Conservation (phyloP, 1,140 invertebrate genomes). For the Drosophila lini region DNA sequence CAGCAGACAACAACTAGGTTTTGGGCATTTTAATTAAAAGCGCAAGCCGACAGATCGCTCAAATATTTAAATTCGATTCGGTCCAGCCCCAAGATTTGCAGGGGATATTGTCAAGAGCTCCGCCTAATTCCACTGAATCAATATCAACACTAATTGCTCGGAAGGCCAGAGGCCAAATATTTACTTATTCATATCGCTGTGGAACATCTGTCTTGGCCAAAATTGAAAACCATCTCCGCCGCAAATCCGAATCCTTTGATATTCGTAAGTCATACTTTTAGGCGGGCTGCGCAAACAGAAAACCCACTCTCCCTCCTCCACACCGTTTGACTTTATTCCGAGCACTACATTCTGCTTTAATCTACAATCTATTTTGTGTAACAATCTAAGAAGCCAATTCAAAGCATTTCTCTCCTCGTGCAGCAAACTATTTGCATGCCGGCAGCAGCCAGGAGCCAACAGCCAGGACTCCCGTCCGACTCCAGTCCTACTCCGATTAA, state of each 20-base stretch:
- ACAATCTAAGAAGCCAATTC: constrained; percentile 51
- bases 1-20: constrained; percentile 57
- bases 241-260: constrained; percentile 29
- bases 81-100: constrained; percentile 22
- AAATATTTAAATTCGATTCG: constrained; percentile 31
- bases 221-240: constrained; percentile 11
- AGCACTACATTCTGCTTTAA: constrained; percentile 47
- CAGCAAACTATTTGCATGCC: constrained; percentile 45
- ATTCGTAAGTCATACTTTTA: constrained; percentile 31
- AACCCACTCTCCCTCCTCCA: neutral
- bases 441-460: constrained; percentile 21
- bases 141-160: constrained; percentile 21
- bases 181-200: constrained; percentile 29
- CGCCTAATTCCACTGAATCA: constrained; percentile 17
- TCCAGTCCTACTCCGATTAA: constrained; percentile 66
- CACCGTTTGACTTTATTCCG: constrained; percentile 35
- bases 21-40: constrained; percentile 66
- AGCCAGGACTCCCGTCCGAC: constrained; percentile 21
- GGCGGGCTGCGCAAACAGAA: constrained; percentile 4
- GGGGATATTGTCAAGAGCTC: neutral
- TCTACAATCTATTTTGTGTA: constrained; percentile 53
- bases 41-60: constrained; percentile 7
- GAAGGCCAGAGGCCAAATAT: constrained; percentile 4
- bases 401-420: constrained; percentile 32
- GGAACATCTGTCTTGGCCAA: constrained; percentile 25